phyloP scores from a whole-genome alignment of 92 coral and sea anemone genomes.

The Parazoanthus atlanticus region DNA sequence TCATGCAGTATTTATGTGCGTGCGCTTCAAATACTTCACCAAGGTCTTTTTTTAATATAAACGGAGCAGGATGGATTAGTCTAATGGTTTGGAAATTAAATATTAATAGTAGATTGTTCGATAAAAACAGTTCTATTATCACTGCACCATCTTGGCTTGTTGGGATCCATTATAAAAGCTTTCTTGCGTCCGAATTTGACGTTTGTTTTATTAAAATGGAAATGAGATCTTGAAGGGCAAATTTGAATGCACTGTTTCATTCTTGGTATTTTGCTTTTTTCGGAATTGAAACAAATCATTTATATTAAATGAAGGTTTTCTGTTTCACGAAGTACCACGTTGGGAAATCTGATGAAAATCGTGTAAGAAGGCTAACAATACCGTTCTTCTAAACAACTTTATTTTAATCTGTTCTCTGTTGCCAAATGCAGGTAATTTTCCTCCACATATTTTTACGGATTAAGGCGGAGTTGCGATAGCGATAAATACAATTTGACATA shows the following conservation, averaged over 20 bases:
- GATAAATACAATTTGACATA: background rate
- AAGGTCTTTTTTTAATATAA: background rate
- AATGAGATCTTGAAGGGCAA: background rate
- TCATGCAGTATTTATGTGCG: background rate
- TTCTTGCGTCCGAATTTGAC: background rate
- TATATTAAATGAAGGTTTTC: background rate
- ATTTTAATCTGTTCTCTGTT: too few species aligned
- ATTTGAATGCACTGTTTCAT: background rate
- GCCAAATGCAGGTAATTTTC: background rate
- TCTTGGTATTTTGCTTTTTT: background rate
- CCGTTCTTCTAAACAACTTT: background rate
- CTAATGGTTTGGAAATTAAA: conserved; percentile 19
- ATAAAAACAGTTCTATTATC: conserved; percentile 14
- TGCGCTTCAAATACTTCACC: background rate
- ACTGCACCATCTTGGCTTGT: conserved; percentile 4
- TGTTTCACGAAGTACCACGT: background rate
- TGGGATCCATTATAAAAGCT: background rate
- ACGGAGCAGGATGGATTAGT: background rate
- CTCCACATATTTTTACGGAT: background rate
- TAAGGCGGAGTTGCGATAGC: background rate
- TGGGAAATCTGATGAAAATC: background rate
- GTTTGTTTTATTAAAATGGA: conserved; percentile 12
- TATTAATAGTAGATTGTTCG: conserved; percentile 4
- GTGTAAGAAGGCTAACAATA: background rate
- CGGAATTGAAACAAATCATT: background rate